Evolutionary conservation across 1,140 invertebrate genomes (phyloP), one percentile per base, ranked within the genome.

Genomic region (Diachasmimorpha longicaudata): DNA sequence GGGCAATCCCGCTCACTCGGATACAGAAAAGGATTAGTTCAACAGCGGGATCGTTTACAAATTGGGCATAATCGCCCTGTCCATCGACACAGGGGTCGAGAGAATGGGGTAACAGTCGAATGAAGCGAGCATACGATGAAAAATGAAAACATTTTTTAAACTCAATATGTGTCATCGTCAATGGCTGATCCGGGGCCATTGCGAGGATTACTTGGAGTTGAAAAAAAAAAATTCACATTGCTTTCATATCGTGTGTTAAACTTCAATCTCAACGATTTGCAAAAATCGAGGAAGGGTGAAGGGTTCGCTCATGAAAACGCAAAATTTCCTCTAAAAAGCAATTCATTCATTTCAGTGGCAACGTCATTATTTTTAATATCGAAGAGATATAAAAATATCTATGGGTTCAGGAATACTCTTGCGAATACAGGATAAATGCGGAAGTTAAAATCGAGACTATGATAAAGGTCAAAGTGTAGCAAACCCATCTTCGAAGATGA

Each of bases 31-130:
- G 58, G 58, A 63, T 83, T 79, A 55, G 82, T 76, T 81, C 79
- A 83, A 80, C 83, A 52, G 79, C 79, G 42, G 69, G 81, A 76
- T 70, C 69, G 80, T 52, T 78, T 83, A 83, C 83, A 81, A 84
- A 83, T 82, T 84, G 81, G 76, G 76, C 79, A 78, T 70, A 80
- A 81, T 84, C 75, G 81, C 77, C 72, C 46, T 63, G 71, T 52
- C 55, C 71, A 69, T 42, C 67, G 25, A 72, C 55, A 72, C 68
- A 46, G 46, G 37, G 21, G 23, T 11, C n/a, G 68, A 37, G 2
- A 42, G 19, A 31, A 66, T 73, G 70, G 37, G 19, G 48, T 2
- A 52, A 52, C 14, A 16, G 14, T 52, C 14, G n/a, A 52, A 52
- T 52, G 14, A 9, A n/a, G 48, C 4, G 14, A 2, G 10, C 4